These are phyloP conservation scores for Herminia tarsipennalis DNA, from an alignment of 2,888 invertebrate genomes.

Conservation along the genomic window DNA sequence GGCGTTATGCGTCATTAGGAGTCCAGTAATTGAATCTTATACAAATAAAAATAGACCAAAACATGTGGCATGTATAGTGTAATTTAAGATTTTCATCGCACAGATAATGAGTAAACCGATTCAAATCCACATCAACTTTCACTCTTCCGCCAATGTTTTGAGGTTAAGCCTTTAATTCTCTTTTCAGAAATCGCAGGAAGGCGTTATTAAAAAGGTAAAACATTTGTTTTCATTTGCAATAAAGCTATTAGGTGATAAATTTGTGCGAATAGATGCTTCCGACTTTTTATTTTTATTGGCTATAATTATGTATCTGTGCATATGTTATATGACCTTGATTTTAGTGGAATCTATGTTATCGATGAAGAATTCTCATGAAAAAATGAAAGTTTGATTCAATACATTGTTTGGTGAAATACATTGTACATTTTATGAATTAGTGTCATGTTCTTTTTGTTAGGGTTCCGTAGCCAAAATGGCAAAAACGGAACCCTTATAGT, in stretches of 20 bases:
- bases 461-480: too few relatives aligned
- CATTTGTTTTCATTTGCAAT: constrained; percentile 54
- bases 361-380: constrained; percentile 19
- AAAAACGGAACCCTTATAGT: too few relatives aligned
- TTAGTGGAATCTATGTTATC: constrained; percentile 23
- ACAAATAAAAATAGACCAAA: constrained; percentile 74
- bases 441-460: constrained; percentile 30
- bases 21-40: constrained; percentile 75
- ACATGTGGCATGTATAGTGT: constrained; percentile 68
- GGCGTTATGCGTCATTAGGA: constrained; percentile 62
- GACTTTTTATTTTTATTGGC: constrained; percentile 32
- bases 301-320: constrained; percentile 26
- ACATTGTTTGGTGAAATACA: constrained; percentile 12
- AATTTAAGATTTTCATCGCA: constrained; percentile 81
- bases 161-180: constrained; percentile 75
- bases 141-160: constrained; percentile 62
- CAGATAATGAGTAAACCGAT: constrained; percentile 72
- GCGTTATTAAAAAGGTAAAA: constrained; percentile 56
- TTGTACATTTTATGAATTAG: constrained; percentile 20
- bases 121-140: constrained; percentile 80
- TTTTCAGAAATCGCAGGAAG: constrained; percentile 77
- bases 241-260: constrained; percentile 48
- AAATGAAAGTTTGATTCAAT: constrained; percentile 27
- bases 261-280: constrained; percentile 42
- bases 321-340: constrained; percentile 23